phyloP scores from a whole-genome alignment of 2,113 vertebrate genomes.

The Todiramphus saurophagus region DNA sequence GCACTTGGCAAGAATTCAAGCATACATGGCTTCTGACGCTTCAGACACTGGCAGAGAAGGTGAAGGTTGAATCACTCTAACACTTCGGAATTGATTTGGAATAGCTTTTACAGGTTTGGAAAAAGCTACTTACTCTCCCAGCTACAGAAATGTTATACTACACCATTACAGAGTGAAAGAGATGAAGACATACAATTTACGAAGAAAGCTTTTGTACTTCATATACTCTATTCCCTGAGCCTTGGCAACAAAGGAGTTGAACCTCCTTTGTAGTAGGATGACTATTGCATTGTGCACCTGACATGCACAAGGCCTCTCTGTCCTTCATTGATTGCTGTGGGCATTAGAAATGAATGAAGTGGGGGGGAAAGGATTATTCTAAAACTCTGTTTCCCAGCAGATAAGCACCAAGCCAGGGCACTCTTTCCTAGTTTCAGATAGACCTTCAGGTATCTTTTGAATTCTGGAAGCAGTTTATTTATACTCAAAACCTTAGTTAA shows the following conservation, averaged over 20 bases:
- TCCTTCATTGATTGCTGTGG: slow-evolving; percentile 29
- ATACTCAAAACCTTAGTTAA: neutral
- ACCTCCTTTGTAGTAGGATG: neutral
- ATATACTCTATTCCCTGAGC: slow-evolving; percentile 11
- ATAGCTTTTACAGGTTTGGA: slow-evolving; percentile 35
- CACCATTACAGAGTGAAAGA: neutral
- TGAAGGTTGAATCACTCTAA: slow-evolving; percentile 61
- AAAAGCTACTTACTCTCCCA: slow-evolving; percentile 3
- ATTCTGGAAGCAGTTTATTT: slow-evolving; percentile 4
- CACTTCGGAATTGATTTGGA: slow-evolving; percentile 26
- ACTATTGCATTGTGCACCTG: slow-evolving; percentile 34
- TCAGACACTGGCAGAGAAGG: slow-evolving; percentile 20
- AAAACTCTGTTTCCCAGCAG: neutral
- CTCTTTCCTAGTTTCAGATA: neutral
- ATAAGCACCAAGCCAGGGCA: neutral
- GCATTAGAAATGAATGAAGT: slow-evolving; percentile 25
- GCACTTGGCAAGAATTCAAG: slow-evolving; percentile 22
- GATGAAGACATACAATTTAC: neutral
- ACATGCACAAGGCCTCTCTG: slow-evolving; percentile 2
- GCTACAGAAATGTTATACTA: neutral
- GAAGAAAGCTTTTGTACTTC: neutral
- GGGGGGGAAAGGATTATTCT: neutral
- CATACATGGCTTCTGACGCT: neutral
- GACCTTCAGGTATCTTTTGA: neutral
- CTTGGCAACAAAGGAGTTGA: neutral